Base-by-base conservation (phyloP, 2,113 vertebrate genomes). In the Cephalopterus ornatus region DNA sequence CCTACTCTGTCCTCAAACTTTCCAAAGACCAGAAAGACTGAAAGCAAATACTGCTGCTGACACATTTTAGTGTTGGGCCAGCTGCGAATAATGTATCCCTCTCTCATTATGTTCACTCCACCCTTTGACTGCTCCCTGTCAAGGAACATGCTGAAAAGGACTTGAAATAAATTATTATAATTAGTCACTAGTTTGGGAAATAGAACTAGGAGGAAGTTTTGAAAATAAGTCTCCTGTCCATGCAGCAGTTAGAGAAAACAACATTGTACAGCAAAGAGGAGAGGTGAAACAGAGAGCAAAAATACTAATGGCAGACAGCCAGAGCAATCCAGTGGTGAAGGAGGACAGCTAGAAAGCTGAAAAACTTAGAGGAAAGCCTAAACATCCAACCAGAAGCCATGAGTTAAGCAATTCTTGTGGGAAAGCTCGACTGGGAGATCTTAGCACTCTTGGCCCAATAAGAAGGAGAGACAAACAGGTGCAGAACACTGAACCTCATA, bases 391-490 rank as follows among this genome's bases (percentile, higher is more conserved):
- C 95, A 95, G 88, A 95, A 95, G 72, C 52, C 27, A 74, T 35
- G 72, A 88, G 76, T 93, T 85, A 85, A 89, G 53, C 79, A 96
- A 65, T 78, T 81, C 93, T 85, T 77, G 39, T 86, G 92, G 85
- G 92, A 93, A 95, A 88, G 14, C 50, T 76, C 56, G 63, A 86
- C 61, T 81, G 65, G 73, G 55, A 66, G 76, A 89, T 91, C 55
- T 88, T 32, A 89, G 37, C 49, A 56, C 61, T 95, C 79, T 67
- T 73, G 87, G 35, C 8, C 50, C 73, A 88, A 63, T 28, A 74
- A 94, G 76, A 86, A 88, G 61, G 74, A 88, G 78, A 92, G 86
- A 88, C 52, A 78, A 88, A 82, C 96, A 95, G 83, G 96, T 95
- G 94, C 77, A 77, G 87, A 89, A 85, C 68, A 44, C 44, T 83